Evolutionary conservation across 2,888 invertebrate species (phyloP).

Genomic region (Meiosimyza platycephala): DNA sequence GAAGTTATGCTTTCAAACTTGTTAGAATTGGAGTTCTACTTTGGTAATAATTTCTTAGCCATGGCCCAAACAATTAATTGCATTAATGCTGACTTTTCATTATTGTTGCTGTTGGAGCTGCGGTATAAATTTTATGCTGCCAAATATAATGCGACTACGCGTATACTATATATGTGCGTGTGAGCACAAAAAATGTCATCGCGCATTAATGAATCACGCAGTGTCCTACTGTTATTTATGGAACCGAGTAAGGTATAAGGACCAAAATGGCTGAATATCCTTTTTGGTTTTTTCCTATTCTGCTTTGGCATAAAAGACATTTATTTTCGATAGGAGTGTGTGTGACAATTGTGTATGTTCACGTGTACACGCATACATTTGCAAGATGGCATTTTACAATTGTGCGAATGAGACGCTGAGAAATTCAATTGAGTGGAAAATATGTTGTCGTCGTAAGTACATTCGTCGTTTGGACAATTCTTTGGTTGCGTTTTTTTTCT

Average conservation of each 20-base stretch:
- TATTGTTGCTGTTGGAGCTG: background rate
- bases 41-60: background rate
- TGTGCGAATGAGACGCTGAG: conserved; percentile 6
- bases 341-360: background rate
- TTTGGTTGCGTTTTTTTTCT: background rate
- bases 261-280: conserved; percentile 13
- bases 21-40: background rate
- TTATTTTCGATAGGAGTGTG: background rate
- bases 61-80: conserved; percentile 27
- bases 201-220: conserved; percentile 38
- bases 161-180: conserved; percentile 8
- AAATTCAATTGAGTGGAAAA: conserved; percentile 62
- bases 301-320: conserved; percentile 5
- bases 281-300: conserved; percentile 9
- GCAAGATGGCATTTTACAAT: background rate
- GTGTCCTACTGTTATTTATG: conserved; percentile 38
- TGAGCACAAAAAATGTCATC: conserved; percentile 26
- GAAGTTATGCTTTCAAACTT: background rate
- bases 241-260: conserved; percentile 25
- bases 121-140: conserved; percentile 1
- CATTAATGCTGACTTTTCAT: background rate
- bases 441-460: conserved; percentile 56
- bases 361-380: conserved; percentile 3
- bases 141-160: background rate
- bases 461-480: conserved; percentile 17